These are phyloP conservation scores for Polydesmus complanatus DNA, from an alignment of 2,888 invertebrate genomes.

Conservation along the genomic window DNA sequence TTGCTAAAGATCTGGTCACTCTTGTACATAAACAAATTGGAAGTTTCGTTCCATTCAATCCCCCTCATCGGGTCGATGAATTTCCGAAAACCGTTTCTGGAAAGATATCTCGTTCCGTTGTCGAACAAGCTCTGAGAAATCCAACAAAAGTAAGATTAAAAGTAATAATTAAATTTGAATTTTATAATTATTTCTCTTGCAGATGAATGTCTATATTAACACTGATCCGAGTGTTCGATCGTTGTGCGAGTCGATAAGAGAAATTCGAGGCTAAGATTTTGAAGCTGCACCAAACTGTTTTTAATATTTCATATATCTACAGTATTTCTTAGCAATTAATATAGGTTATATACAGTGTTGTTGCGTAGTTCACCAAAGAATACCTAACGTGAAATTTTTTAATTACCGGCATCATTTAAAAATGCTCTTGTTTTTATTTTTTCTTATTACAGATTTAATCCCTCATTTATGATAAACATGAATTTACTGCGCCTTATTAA, in stretches of 20 bases:
- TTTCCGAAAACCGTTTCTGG: conserved; percentile 5
- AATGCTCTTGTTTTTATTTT: too few relatives aligned
- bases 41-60: neutral
- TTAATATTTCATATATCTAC: too few relatives aligned
- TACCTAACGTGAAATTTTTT: too few relatives aligned
- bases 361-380: too few relatives aligned
- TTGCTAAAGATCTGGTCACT: neutral
- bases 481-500: too few relatives aligned
- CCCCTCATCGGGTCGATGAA: neutral
- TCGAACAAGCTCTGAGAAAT: conserved; percentile 4
- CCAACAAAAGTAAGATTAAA: neutral
- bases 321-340: too few relatives aligned
- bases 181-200: too few relatives aligned
- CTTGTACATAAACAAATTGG: conserved; percentile 3
- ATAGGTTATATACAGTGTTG: too few relatives aligned
- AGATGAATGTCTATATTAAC: neutral
- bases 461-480: too few relatives aligned
- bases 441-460: too few relatives aligned
- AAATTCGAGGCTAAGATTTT: neutral
- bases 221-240: neutral
- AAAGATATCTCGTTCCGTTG: conserved; percentile 3
- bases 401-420: too few relatives aligned
- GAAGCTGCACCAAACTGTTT: neutral
- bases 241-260: neutral
- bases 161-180: neutral